Evolutionary conservation across 1,140 invertebrate genomes (phyloP).

Genomic region (Drosophila micromelanica): DNA sequence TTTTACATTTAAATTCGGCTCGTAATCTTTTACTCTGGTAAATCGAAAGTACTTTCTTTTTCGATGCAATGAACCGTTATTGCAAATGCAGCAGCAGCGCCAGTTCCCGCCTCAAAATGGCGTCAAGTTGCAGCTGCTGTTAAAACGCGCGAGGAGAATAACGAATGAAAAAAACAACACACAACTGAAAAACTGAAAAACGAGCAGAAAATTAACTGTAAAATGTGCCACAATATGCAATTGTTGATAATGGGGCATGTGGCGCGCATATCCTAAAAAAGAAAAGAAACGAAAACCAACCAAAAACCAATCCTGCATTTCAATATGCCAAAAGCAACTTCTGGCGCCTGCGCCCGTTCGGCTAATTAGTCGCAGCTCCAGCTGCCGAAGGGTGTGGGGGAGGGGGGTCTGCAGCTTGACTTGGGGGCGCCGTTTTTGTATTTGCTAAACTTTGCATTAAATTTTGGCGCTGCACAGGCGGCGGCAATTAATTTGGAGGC

Average conservation of each 20-base stretch:
- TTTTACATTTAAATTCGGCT: too few relatives aligned
- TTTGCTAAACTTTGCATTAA: constrained; percentile 80
- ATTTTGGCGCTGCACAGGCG: constrained; percentile 78
- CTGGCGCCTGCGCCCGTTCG: constrained; percentile 68
- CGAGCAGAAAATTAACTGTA: constrained; percentile 68
- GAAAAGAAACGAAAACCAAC: not conserved
- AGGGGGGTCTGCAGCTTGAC: not conserved
- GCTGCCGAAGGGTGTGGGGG: not conserved
- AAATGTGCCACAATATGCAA: constrained; percentile 79
- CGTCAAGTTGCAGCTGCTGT: constrained; percentile 38
- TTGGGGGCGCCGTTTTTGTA: constrained; percentile 58
- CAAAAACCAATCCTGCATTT: not conserved
- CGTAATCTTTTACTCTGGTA: too few relatives aligned
- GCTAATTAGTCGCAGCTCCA: constrained; percentile 70
- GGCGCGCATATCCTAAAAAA: constrained; percentile 45
- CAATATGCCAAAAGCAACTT: constrained; percentile 25
- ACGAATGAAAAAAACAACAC: constrained; percentile 8
- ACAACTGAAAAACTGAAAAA: constrained; percentile 5
- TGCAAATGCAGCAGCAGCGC: not conserved
- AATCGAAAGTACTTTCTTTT: too few relatives aligned
- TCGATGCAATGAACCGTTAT: too few relatives aligned
- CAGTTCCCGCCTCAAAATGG: constrained; percentile 31
- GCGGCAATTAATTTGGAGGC: constrained; percentile 81
- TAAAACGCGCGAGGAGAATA: not conserved
- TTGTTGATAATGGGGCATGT: constrained; percentile 81